Base-by-base conservation (phyloP, 2,797 vertebrate genomes). In the Onychomys arenicola region DNA sequence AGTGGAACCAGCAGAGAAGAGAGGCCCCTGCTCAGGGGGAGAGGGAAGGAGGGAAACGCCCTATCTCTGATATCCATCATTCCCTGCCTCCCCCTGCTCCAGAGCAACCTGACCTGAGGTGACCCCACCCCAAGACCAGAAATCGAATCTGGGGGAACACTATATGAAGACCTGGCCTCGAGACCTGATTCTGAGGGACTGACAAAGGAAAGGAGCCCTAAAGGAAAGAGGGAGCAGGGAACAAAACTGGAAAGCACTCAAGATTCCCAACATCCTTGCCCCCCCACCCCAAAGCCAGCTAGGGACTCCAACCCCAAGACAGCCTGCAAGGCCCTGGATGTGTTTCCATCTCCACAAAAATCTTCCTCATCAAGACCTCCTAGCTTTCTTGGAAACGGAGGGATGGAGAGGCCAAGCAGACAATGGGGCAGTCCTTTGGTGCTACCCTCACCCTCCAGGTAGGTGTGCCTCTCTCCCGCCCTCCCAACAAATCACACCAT, bases 31-130 rank as follows among this genome's bases (percentile, higher is more conserved):
- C 37, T 84, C 32, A 19, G 80, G 96, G 96, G 88, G 92, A 93
- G 67, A 86, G 80, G 61, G 59, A 83, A 97, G 73, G 67, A 95
- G 92, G 97, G 96, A 97, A 95, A 94, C 93, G 92, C 97, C 98
- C 97, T 96, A 93, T 34, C 34, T 83, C 80, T 83, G 59, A 61
- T 93, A 89, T 95, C 95, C 96, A 95, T 97, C 95, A 80, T 65
- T 84, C 89, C 83, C 76, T 61, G 81, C 61, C 78, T 93, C 59
- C 91, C 92, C 93, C 63, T 67, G 89, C 76, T 69, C 67, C 88
- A 88, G 19, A 93, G 57, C 92, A 93, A 77, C 80, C 52, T 96
- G 96, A 96, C 96, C 97, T 93, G 69, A 83, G 40, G 37, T 97
- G 87, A 97, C 89, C 77, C 37, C 34, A 25, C 37, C 81, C 93